Conservation (phyloP, 2,888 invertebrate species). For the Chromoteleia sp. region DNA sequence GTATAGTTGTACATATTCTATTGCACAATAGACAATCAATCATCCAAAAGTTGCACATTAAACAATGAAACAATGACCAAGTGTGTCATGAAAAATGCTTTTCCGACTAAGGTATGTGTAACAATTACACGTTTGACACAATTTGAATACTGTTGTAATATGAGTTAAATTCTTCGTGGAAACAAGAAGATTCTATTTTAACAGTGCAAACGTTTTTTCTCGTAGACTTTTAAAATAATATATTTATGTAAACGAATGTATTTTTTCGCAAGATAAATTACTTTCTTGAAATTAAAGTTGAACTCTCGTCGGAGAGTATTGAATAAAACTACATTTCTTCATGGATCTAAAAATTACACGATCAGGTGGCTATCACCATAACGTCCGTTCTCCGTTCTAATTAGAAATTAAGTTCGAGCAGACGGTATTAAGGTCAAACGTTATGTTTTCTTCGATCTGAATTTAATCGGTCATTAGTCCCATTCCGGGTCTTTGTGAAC, state of each 20-base stretch:
- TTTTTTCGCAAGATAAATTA: too few species aligned
- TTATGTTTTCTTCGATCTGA: constrained; percentile 30
- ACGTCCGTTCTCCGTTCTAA: constrained; percentile 19
- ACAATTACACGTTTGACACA: constrained; percentile 3
- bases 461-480: constrained; percentile 35
- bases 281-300: too few species aligned
- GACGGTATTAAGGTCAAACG: constrained; percentile 21
- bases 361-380: not conserved
- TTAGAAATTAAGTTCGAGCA: constrained; percentile 37
- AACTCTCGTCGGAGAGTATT: too few species aligned
- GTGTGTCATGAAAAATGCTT: constrained; percentile 26
- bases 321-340: too few species aligned
- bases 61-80: constrained; percentile 38
- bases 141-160: not conserved
- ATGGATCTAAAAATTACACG: too few species aligned
- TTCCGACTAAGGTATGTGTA: not conserved
- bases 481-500: constrained; percentile 1
- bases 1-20: constrained; percentile 10
- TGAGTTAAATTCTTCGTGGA: not conserved
- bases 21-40: constrained; percentile 27
- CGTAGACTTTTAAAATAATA: too few species aligned
- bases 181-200: too few species aligned
- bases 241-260: too few species aligned
- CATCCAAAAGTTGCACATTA: constrained; percentile 32
- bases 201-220: too few species aligned